Base-by-base conservation (phyloP, 2,888 invertebrate genomes). In the Heliconius ethilla region DNA sequence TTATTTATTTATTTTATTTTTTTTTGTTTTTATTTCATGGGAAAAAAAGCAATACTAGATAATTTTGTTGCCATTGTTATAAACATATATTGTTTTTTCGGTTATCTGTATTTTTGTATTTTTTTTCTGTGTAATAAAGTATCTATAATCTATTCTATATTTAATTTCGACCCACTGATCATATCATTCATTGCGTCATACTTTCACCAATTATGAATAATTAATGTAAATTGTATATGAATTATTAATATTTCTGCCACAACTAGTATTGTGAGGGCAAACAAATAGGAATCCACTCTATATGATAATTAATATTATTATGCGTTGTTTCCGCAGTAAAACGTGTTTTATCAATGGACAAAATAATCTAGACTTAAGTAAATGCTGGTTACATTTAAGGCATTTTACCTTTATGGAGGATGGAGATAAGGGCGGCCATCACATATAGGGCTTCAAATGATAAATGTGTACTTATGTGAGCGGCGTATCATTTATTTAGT, bases 291-390 rank as follows among this genome's bases (percentile, higher is more conserved):
- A 55, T 29, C 70, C 55, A 55, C 29, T 55, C 13, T 70, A 29
- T 51, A 70, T 55, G 70, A 6, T 55, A 70, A 70, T 55, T 70
- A 70, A 15, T 63, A 27, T 13, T 63, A 63, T 63, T 27, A 27
- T 63, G 63, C 27, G 63, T 25, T 25, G 63, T 25, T 63, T 63
- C 63, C 6, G 13, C 25, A 63, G 5, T 63, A 63, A 5, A 63
- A 69, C 40, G 40, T 69, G 40, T 63, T 69, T 40, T n/a, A 69
- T 3, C 40, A 69, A 11, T 45, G 15, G 40, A 69, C 69, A 40
- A 40, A 69, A 69, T 69, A 69, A 69, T 69, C 40, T 69, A 40
- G 40, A 69, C 67, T 40, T 11, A 40, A 37, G n/a, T 15, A 67
- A 18, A 25, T 45, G 15, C 69, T 45, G 69, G 40, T 40, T 40